Conservation (phyloP, 1,140 invertebrate species). For the Lineus longissimus region DNA sequence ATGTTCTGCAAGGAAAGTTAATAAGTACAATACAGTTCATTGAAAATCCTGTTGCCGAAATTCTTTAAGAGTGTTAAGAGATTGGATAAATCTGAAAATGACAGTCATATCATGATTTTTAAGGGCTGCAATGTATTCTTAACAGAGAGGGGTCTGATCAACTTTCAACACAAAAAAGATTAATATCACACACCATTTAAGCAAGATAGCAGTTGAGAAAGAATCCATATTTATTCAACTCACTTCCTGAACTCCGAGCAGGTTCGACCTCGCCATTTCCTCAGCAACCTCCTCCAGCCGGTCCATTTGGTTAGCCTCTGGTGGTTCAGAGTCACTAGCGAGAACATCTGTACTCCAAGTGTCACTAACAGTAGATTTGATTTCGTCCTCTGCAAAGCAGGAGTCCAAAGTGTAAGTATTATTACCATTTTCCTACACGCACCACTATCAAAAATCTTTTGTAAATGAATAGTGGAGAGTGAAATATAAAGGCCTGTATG, state of each 20-base stretch:
- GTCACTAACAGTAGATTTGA: slow-evolving; percentile 90
- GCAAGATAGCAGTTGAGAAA: too few relatives aligned
- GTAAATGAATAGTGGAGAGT: neutral
- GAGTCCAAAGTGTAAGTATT: neutral
- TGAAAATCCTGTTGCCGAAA: too few relatives aligned
- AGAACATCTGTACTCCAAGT: slow-evolving; percentile 97
- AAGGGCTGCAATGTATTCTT: too few relatives aligned
- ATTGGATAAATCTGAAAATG: too few relatives aligned
- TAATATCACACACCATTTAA: too few relatives aligned
- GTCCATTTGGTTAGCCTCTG: slow-evolving; percentile 45
- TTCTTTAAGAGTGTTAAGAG: too few relatives aligned
- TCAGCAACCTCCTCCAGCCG: slow-evolving; percentile 48
- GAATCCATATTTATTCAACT: too few relatives aligned
- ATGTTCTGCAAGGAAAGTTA: neutral
- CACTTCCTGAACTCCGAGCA: slow-evolving; percentile 30
- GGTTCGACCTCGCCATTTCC: slow-evolving; percentile 35
- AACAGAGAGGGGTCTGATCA: too few relatives aligned
- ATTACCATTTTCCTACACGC: too few relatives aligned
- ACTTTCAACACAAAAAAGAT: too few relatives aligned
- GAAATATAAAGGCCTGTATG: too few relatives aligned
- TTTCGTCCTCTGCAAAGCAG: slow-evolving; percentile 69
- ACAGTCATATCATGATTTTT: too few relatives aligned
- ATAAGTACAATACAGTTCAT: neutral
- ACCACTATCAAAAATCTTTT: neutral
- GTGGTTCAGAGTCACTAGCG: slow-evolving; percentile 83